Base-by-base conservation (phyloP, 2,113 vertebrate species). In the Mesocricetus auratus region DNA sequence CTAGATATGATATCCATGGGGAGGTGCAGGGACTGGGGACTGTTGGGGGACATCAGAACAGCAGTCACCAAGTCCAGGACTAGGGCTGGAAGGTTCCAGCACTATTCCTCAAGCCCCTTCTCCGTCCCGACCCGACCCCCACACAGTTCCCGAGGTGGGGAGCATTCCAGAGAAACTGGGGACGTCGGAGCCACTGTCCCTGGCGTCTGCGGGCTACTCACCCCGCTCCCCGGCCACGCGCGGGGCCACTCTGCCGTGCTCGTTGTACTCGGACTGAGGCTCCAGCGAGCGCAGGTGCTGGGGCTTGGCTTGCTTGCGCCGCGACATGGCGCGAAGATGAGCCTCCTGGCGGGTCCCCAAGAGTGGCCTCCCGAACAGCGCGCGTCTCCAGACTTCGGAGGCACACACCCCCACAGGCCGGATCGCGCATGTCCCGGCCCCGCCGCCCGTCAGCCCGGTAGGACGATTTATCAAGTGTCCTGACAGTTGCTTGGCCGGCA, bases 241-340 rank as follows among this genome's bases (percentile, higher is more conserved):
- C 26, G 8, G 33, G 26, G 86, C 89, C 3, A 26, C 68, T 53
- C 19, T 42, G 4, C 45, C 83, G 0, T 2, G 4, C 64, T 73
- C 93, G 13, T 0, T 2, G 91, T 36, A n/a, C 77, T 22, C 71
- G 0, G 81, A 98, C 90, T 98, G 94, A 26, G 94, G 97, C 92
- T 99, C 99, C 96, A 99, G 99, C 24, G 99, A 99, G 98, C 99
- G 97, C 98, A 99, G 99, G 98, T 99, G 99, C 98, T 99, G 99
- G 94, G 99, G 99, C 93, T 99, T 99, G 97, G 99, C 98, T 98
- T 99, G 99, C 98, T 99, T 99, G 98, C 99, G 99, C 98, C 99
- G 99, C 98, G 99, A 99, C 99, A 99, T 99, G 99, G 98, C 99
- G 98, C 98, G 95, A 98, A 98, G 99, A 99, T 98, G 71, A 98